Base-by-base conservation (phyloP, 2,888 invertebrate species). In the Plagiodera versicolora region DNA sequence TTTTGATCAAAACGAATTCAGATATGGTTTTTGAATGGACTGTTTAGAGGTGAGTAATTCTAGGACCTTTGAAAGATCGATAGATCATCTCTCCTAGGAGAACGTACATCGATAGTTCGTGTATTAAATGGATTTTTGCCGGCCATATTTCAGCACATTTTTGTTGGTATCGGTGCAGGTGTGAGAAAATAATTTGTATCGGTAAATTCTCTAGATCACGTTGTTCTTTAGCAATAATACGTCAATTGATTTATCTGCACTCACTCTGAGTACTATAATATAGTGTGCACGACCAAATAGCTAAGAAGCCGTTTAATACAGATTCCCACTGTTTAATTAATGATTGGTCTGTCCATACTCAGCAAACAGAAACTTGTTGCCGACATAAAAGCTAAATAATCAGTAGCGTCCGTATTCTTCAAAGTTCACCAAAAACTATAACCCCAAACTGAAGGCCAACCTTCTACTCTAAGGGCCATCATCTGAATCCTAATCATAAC, bases 321-420 rank as follows among this genome's bases (percentile, higher is more conserved):
- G 75, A 75, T 71, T 75, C 77, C 76, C 70, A 77, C 76, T 77
- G 78, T 75, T 77, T 77, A 77, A 78, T 78, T 77, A 76, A 78
- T 77, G 77, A 74, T 72, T 72, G 67, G 71, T 69, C 71, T 70
- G 72, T 72, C 72, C 70, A 71, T 72, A 75, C 73, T 75, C 74
- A 73, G 74, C 74, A 75, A 76, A 75, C 72, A 70, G 72, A 74
- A 76, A 74, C 73, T 75, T 72, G 74, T 74, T 75, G 73, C 73
- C 51, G 53, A 39, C 54, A 59, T 56, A 32, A 46, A 50, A 46
- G 52, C 59, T 51, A 51, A 32, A 53, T 44, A 52, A 18, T 35
- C 67, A 68, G 64, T 61, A 60, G 66, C 66, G 66, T 64, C 24
- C 48, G n/a, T 9, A 16, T 45, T 30, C 39, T n/a, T 39, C 20